phyloP scores from a whole-genome alignment of 2,888 invertebrate genomes.

The Leptinotarsa peninsularis region DNA sequence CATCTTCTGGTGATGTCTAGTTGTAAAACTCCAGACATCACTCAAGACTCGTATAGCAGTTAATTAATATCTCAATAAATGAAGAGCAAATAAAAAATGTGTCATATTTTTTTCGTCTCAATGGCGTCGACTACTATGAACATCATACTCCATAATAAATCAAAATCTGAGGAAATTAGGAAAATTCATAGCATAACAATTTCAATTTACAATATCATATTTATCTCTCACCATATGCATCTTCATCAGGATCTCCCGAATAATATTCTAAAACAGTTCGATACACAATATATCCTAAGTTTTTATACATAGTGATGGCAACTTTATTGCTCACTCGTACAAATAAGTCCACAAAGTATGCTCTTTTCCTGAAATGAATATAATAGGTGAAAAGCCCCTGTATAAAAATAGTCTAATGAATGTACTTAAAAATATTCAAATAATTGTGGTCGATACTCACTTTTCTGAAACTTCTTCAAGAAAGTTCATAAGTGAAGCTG shows the following conservation, averaged over 20 bases:
- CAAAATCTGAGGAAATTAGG: too few relatives aligned
- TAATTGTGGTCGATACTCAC: conserved; percentile 67
- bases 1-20: too few relatives aligned
- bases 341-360: conserved; percentile 98
- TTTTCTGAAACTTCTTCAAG: conserved; percentile 97
- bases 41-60: too few relatives aligned
- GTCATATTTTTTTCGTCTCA: too few relatives aligned
- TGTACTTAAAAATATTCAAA: not conserved
- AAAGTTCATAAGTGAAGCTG: conserved; percentile 92
- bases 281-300: conserved; percentile 96
- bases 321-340: conserved; percentile 97
- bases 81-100: too few relatives aligned
- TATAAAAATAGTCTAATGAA: not conserved
- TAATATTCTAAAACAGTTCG: conserved; percentile 97
- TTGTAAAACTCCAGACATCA: too few relatives aligned
- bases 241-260: conserved; percentile 97
- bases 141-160: too few relatives aligned
- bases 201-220: too few relatives aligned
- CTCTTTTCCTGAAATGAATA: conserved; percentile 80
- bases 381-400: not conserved
- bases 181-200: too few relatives aligned
- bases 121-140: too few relatives aligned
- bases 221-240: conserved; percentile 87
- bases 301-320: conserved; percentile 97
- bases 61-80: too few relatives aligned